phyloP scores from a whole-genome alignment of 2,113 vertebrate species.

The Nothocercus nigrocapillus region DNA sequence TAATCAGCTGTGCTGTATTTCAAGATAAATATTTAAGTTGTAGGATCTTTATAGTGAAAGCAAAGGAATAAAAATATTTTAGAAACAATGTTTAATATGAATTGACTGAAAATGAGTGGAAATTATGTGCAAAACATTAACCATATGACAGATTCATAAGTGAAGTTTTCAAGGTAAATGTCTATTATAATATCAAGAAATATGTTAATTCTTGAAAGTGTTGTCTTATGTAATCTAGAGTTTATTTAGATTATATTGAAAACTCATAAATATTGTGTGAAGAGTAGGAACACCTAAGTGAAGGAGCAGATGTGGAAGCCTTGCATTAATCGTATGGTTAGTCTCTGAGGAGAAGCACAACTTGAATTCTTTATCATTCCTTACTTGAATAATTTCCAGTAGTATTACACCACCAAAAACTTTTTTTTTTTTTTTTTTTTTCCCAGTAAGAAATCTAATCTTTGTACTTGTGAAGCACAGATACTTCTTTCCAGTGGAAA shows the following conservation, averaged over 20 bases:
- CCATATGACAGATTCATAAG: background rate
- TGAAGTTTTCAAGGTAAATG: background rate
- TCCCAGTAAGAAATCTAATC: background rate
- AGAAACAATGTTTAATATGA: background rate
- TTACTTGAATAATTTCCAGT: background rate
- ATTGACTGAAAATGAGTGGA: background rate
- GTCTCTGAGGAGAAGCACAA: background rate
- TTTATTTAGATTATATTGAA: background rate
- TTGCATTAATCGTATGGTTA: background rate
- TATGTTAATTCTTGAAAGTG: background rate
- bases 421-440: background rate
- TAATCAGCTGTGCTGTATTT: conserved; percentile 17
- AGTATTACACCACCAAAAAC: background rate
- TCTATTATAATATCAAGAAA: background rate
- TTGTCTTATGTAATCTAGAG: background rate
- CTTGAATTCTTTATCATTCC: background rate
- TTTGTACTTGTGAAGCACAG: rapidly evolving
- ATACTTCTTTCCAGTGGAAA: background rate
- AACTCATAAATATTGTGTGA: background rate
- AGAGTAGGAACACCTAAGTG: background rate
- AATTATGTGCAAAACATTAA: background rate
- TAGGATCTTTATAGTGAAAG: background rate
- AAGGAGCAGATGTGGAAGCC: background rate
- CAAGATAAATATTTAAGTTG: conserved; percentile 20
- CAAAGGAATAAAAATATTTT: background rate